Evolutionary conservation across 2,113 vertebrate species (phyloP).

Genomic region (Echinops telfairi): DNA sequence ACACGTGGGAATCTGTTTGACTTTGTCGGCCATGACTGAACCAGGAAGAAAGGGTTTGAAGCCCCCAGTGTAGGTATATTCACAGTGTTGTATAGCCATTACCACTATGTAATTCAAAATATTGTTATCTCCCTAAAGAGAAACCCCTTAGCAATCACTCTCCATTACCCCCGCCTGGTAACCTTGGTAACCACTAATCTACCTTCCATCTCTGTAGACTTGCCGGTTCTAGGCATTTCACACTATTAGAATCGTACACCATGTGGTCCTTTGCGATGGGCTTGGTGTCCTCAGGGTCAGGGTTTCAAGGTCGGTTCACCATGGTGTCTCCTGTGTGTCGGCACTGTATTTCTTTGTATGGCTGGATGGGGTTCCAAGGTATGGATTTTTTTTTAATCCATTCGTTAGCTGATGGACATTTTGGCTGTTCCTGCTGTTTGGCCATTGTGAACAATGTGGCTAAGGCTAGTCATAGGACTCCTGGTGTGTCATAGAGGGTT

Average conservation of each 20-base stretch:
- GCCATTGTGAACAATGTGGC: neutral
- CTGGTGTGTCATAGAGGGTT: no score
- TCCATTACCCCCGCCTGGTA: neutral
- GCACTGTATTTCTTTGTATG: slow-evolving; percentile 32
- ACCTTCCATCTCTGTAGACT: neutral
- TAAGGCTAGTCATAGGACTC: neutral
- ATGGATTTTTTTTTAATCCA: neutral
- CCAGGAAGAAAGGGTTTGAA: neutral
- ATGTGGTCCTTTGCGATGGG: slow-evolving; percentile 22
- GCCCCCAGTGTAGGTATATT: neutral
- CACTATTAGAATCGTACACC: slow-evolving; percentile 23
- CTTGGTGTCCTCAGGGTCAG: neutral
- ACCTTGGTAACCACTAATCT: neutral
- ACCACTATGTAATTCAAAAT: neutral
- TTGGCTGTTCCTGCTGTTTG: neutral
- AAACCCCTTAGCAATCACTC: neutral
- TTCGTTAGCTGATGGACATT: neutral
- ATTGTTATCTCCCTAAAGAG: neutral
- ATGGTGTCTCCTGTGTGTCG: neutral
- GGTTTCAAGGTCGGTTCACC: slow-evolving; percentile 15
- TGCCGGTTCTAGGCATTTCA: slow-evolving; percentile 4
- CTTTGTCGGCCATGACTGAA: no score
- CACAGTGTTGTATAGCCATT: neutral
- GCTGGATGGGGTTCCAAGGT: no score
- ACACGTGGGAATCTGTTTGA: no score